Conservation (phyloP, 2,888 invertebrate species). For the Lasioglossum pauxillum region DNA sequence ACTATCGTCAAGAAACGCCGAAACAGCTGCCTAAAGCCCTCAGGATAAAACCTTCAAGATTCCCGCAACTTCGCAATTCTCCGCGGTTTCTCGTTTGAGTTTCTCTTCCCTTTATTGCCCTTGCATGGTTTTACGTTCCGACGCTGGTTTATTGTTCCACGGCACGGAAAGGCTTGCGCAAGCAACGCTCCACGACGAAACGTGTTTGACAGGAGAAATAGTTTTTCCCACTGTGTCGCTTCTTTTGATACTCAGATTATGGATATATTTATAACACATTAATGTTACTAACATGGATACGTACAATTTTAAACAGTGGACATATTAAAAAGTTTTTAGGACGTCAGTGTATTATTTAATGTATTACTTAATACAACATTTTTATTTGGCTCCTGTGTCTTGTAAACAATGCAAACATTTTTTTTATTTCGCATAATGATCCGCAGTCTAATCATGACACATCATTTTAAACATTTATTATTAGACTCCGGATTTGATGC, state of each 20-base stretch:
- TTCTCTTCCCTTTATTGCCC: constrained; percentile 47
- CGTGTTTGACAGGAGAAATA: constrained; percentile 33
- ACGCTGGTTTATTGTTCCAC: constrained; percentile 47
- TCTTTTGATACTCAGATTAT: background rate
- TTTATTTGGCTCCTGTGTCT: no score
- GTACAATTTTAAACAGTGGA: no score
- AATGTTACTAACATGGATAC: no score
- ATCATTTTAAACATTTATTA: no score
- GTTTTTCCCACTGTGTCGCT: background rate
- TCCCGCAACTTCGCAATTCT: constrained; percentile 56
- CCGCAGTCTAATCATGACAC: no score
- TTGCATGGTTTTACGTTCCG: constrained; percentile 53
- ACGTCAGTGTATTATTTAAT: no score
- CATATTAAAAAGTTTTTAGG: no score
- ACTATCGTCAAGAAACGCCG: constrained; percentile 51
- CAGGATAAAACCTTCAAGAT: constrained; percentile 67
- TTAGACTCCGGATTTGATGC: no score
- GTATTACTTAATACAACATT: no score
- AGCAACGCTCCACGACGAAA: constrained; percentile 35
- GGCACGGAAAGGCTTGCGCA: constrained; percentile 36
- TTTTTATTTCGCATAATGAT: no score
- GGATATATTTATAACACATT: background rate
- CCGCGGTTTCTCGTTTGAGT: constrained; percentile 27
- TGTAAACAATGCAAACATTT: no score
- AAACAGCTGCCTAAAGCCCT: constrained; percentile 62